Base-by-base conservation (phyloP, 2,888 invertebrate species). In the Lacanobia oleracea region DNA sequence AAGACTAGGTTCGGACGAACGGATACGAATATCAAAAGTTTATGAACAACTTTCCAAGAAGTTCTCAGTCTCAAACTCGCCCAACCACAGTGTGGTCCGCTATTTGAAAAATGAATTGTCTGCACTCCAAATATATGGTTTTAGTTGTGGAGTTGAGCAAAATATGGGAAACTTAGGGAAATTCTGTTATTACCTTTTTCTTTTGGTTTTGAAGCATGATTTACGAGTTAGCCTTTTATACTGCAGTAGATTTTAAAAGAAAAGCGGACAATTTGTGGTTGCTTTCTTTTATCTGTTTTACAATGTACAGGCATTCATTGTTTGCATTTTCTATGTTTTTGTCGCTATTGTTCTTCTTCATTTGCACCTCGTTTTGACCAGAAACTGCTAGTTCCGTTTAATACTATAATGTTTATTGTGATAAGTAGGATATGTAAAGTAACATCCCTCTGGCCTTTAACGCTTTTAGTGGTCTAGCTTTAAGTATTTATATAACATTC, bases 61-160 rank as follows among this genome's bases (percentile, higher is more conserved):
- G 89, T 93, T 91, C 77, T 76, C 88, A 91, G 91, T 91, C 91
- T 91, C 86, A 86, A 93, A 92, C 89, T 93, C 87, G 76, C 71
- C 87, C 88, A 81, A 87, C 90, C 90, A 89, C 88, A 83, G 73
- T 77, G 88, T 77, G 88, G 90, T 88, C 88, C 90, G 92, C 89
- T 89, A 88, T 93, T 93, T 95, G 94, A 95, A 95, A 95, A 95
- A 95, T 95, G 94, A 94, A 94, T 95, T 94, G 95, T 95, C 94
- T 93, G 91, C 93, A 91, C 93, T 93, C 88, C 91, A 91, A 91
- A 94, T 94, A 94, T 94, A 94, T 94, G 92, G 91, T 90, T 89
- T 89, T 90, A 94, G 92, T 94, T 94, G 88, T 82, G 84, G 84
- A 87, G 83, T 88, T 86, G 85, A 86, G 88, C 89, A 88, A 90